Percentiles rank a stretch among this genome's conserved stretches.
Evolutionary conservation across 2,888 invertebrate genomes (phyloP).

Genomic region (Latrodectus hesperus): DNA sequence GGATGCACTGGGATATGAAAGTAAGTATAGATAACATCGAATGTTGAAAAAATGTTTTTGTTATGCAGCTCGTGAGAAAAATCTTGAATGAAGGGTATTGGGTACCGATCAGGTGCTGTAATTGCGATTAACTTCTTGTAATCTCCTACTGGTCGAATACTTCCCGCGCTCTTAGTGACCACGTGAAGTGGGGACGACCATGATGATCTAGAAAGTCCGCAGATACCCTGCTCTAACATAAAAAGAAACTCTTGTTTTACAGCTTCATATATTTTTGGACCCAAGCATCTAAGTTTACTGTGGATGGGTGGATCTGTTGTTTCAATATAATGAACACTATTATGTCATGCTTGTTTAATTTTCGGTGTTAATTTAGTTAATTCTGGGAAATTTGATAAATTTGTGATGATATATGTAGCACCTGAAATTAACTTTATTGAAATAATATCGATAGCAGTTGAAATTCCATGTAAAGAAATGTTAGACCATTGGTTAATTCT

Average conservation of each 20-base stretch:
- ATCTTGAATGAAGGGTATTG: slow-evolving; percentile 7
- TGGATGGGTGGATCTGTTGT: too few relatives aligned
- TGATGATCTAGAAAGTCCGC: not conserved
- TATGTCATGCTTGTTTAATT: too few relatives aligned
- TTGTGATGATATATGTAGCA: not conserved
- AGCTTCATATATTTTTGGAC: not conserved
- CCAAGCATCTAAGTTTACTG: not conserved
- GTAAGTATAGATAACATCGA: slow-evolving; percentile 71
- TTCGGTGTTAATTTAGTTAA: too few relatives aligned
- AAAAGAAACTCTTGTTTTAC: not conserved
- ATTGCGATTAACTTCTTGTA: not conserved
- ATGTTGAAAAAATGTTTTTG: slow-evolving; percentile 23
- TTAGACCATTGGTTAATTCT: not conserved
- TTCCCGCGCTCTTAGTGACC: not conserved
- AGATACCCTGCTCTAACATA: slow-evolving; percentile 5
- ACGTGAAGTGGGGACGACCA: slow-evolving; percentile 27
- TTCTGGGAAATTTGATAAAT: not conserved
- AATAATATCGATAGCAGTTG: not conserved
- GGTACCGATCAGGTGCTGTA: slow-evolving; percentile 1
- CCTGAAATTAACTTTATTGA: not conserved
- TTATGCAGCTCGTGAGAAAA: not conserved
- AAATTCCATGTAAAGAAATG: not conserved
- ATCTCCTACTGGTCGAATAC: not conserved
- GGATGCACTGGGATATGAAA: slow-evolving; percentile 71
- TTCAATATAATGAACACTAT: too few relatives aligned